These are phyloP conservation scores for Miichthys miiuy DNA, from an alignment of 2,797 vertebrate species.

Conservation along the genomic window DNA sequence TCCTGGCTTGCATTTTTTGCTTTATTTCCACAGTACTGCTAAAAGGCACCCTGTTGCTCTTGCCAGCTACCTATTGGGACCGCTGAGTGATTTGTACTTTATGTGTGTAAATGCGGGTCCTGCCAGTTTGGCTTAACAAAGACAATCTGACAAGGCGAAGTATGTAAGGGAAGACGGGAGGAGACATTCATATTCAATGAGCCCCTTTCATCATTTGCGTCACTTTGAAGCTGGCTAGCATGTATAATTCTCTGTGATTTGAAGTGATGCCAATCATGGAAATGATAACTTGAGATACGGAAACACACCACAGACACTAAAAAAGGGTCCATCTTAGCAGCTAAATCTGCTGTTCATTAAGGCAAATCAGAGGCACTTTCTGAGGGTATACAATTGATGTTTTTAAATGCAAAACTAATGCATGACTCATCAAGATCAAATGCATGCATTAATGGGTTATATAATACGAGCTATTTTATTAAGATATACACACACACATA, in stretches of 20 bases:
- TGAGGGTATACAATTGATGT: slow-evolving; percentile 21
- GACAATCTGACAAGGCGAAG: slow-evolving; percentile 73
- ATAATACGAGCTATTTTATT: slow-evolving; percentile 5
- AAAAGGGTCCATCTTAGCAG: slow-evolving; percentile 38
- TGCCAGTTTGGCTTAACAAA: slow-evolving; percentile 77
- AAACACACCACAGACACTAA: slow-evolving; percentile 34
- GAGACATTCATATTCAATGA: slow-evolving; percentile 74
- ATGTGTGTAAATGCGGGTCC: slow-evolving; percentile 64
- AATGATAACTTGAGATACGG: slow-evolving; percentile 62
- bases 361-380: slow-evolving; percentile 25
- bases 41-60: slow-evolving; percentile 54
- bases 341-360: slow-evolving; percentile 49
- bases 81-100: slow-evolving; percentile 69
- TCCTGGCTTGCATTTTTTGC: slow-evolving; percentile 23
- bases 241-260: slow-evolving; percentile 81
- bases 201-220: slow-evolving; percentile 71
- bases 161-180: slow-evolving; percentile 52
- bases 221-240: slow-evolving; percentile 77
- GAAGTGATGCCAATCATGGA: slow-evolving; percentile 69
- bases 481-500: not conserved
- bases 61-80: slow-evolving; percentile 59
- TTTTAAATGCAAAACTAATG: slow-evolving; percentile 29
- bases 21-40: slow-evolving; percentile 32
- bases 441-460: slow-evolving; percentile 30
- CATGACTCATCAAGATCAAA: slow-evolving; percentile 48